Evolutionary conservation across 2,113 vertebrate species (phyloP).

Genomic region (Mionectes macconnelli): DNA sequence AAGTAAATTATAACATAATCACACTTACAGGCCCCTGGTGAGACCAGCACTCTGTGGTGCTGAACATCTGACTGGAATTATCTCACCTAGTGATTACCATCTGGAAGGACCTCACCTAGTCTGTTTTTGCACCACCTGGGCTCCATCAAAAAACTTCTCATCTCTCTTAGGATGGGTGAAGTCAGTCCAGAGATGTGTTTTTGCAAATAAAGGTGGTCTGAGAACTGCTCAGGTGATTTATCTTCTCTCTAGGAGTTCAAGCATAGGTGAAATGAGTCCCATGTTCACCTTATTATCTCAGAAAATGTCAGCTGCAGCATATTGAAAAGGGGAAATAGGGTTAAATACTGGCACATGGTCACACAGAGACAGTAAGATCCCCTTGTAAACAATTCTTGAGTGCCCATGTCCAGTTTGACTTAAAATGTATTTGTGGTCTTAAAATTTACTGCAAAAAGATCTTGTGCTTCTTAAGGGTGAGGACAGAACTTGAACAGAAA

Average conservation of each 20-base stretch:
- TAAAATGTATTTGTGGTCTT: not conserved
- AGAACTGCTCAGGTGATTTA: not conserved
- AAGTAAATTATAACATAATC: not conserved
- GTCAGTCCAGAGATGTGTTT: not conserved
- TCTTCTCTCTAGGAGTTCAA: not conserved
- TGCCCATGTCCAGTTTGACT: not conserved
- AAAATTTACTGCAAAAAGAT: not conserved
- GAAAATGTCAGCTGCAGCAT: not conserved
- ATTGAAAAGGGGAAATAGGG: rapidly evolving
- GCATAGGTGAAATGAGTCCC: not conserved
- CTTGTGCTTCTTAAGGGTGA: not conserved
- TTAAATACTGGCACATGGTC: not conserved
- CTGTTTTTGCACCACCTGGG: not conserved
- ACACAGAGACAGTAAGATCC: not conserved
- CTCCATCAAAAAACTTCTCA: not conserved
- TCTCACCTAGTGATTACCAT: not conserved
- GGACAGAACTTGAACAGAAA: not conserved
- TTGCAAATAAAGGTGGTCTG: not conserved
- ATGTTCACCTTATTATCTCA: not conserved
- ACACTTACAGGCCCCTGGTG: not conserved
- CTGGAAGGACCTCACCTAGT: not conserved
- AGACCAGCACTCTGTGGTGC: not conserved
- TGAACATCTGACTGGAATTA: not conserved
- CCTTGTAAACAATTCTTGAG: not conserved
- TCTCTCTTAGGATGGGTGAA: not conserved